Conservation (phyloP, 2,888 invertebrate genomes). For the Melikaiella ostensackeni region DNA sequence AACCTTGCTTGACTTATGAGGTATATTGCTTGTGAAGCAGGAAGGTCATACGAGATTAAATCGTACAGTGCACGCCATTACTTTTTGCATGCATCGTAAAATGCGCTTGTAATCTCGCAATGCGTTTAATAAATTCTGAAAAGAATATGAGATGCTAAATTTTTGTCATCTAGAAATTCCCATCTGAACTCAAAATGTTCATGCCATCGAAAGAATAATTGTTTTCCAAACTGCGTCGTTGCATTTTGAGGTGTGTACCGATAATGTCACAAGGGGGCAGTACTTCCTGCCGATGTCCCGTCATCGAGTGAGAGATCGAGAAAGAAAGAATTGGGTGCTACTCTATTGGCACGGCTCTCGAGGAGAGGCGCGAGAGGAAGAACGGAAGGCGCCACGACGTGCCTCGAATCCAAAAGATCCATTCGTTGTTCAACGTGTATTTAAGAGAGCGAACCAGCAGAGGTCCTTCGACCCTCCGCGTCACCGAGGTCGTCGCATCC, state of each 20-base stretch:
- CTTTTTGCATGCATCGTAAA: slow-evolving; percentile 36
- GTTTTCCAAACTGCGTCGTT: background rate
- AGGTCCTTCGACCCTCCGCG: slow-evolving; percentile 44
- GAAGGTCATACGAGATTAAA: slow-evolving; percentile 23
- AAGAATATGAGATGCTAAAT: background rate
- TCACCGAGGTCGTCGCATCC: slow-evolving; percentile 40
- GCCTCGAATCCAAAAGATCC: slow-evolving; percentile 67
- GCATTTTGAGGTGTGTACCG: slow-evolving; percentile 39
- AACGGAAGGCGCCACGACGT: slow-evolving; percentile 73
- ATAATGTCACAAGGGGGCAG: slow-evolving; percentile 51
- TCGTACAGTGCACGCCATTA: slow-evolving; percentile 17
- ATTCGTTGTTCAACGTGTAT: slow-evolving; percentile 49
- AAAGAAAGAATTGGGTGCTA: slow-evolving; percentile 27
- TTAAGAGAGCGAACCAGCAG: slow-evolving; percentile 43
- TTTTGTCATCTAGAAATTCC: slow-evolving; percentile 2
- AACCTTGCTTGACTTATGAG: slow-evolving; percentile 25
- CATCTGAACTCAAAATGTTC: background rate
- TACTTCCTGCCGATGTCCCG: slow-evolving; percentile 48
- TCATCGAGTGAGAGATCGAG: slow-evolving; percentile 18
- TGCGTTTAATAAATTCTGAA: slow-evolving; percentile 23
- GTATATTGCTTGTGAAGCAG: slow-evolving; percentile 11
- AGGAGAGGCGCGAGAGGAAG: slow-evolving; percentile 55
- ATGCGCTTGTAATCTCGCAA: slow-evolving; percentile 9
- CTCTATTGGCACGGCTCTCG: slow-evolving; percentile 6
- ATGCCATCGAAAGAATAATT: background rate